phyloP scores from a whole-genome alignment of 2,113 vertebrate genomes.

The Rallus limicola region DNA sequence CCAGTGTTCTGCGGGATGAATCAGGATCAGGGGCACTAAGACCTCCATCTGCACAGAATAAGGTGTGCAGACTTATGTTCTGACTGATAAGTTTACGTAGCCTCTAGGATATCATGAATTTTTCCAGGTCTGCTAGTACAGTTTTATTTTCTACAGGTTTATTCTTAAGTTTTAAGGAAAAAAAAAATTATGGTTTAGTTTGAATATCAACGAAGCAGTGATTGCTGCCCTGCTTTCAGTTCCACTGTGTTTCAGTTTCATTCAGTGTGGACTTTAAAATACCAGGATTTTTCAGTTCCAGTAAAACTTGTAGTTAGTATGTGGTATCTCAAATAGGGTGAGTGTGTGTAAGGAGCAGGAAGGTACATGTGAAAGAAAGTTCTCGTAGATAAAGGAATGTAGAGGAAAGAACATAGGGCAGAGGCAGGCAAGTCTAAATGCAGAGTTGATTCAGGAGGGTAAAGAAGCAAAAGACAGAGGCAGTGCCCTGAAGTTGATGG shows the following conservation, averaged over 20 bases:
- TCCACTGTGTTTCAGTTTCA: neutral
- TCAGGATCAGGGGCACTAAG: neutral
- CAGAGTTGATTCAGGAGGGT: neutral
- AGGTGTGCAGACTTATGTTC: neutral
- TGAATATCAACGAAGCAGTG: neutral
- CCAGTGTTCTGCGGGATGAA: neutral
- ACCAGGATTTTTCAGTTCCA: neutral
- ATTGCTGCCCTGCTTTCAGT: neutral
- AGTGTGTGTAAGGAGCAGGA: neutral
- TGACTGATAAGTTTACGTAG: neutral
- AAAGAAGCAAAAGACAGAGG: neutral
- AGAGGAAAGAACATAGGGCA: neutral
- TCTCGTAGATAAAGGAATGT: neutral
- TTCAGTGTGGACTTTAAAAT: neutral
- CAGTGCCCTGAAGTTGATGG: neutral
- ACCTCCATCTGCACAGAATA: neutral
- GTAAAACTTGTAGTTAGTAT: neutral
- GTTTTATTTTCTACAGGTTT: neutral
- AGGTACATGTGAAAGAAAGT: neutral
- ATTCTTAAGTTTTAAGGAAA: neutral
- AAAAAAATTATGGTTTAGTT: neutral
- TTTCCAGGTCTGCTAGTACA: neutral
- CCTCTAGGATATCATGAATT: neutral
- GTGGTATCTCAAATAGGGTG: neutral
- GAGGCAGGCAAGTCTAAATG: neutral